Conservation (phyloP, 2,113 vertebrate genomes). For the rat (Rattus norvegicus) region DNA sequence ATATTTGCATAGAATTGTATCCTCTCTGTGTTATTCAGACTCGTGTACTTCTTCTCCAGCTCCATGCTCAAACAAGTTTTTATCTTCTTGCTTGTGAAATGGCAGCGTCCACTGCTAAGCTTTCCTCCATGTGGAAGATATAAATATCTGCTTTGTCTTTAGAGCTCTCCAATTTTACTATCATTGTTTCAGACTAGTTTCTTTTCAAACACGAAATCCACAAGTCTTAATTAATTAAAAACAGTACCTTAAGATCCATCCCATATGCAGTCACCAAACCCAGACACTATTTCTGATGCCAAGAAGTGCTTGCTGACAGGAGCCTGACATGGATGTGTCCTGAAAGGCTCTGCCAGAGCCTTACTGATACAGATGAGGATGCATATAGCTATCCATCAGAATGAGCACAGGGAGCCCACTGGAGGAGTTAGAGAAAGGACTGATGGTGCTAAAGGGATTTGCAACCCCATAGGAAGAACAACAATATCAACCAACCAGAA, state of each 20-base stretch:
- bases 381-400: no score
- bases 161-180: not conserved
- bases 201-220: not conserved
- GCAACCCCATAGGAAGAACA: no score
- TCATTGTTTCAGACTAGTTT: not conserved
- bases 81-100: not conserved
- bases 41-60: not conserved
- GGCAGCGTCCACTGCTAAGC: not conserved
- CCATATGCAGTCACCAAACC: no score
- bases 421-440: no score
- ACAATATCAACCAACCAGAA: no score
- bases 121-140: not conserved
- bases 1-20: not conserved
- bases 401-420: no score
- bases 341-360: no score
- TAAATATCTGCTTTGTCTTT: not conserved
- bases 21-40: not conserved
- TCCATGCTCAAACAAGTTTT: not conserved
- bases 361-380: no score
- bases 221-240: not conserved
- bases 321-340: no score
- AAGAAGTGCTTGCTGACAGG: no score
- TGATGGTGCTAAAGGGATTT: no score
- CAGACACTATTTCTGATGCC: no score
- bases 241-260: not conserved